Conservation (phyloP, 2,797 vertebrate genomes). For the Siniperca scherzeri region DNA sequence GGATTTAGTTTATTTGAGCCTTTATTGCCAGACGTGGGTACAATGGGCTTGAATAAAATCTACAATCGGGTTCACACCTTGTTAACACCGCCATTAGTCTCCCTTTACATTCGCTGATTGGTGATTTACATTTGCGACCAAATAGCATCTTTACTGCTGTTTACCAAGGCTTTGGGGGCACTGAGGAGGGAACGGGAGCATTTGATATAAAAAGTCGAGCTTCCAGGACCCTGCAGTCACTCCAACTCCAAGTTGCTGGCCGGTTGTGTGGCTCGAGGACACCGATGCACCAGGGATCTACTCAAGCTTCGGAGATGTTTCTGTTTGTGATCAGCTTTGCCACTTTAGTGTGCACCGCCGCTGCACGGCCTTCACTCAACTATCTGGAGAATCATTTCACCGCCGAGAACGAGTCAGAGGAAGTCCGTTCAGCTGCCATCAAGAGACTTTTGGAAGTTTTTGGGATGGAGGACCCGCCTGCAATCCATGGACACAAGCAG, state of each 20-base stretch:
- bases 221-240: constrained; percentile 60
- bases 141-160: constrained; percentile 86
- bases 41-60: constrained; percentile 68
- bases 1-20: constrained; percentile 64
- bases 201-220: constrained; percentile 83
- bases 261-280: constrained; percentile 27
- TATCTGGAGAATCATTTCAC: constrained; percentile 67
- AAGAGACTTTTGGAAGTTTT: constrained; percentile 92
- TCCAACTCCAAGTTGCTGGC: constrained; percentile 53
- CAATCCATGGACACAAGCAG: constrained; percentile 83
- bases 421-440: constrained; percentile 87
- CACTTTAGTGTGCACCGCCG: constrained; percentile 44
- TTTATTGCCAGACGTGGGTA: constrained; percentile 72
- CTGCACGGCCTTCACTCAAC: constrained; percentile 68
- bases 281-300: constrained; percentile 16
- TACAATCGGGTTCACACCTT: constrained; percentile 88
- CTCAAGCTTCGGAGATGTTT: constrained; percentile 70
- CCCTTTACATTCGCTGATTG: constrained; percentile 90
- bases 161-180: constrained; percentile 66
- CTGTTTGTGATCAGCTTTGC: constrained; percentile 64
- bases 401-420: constrained; percentile 58
- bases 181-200: constrained; percentile 42
- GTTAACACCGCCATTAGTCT: constrained; percentile 90
- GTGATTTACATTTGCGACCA: constrained; percentile 90
- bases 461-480: constrained; percentile 91